Evolutionary conservation across 2,113 vertebrate species (phyloP).

Genomic region (Pachypanchax playfairii): DNA sequence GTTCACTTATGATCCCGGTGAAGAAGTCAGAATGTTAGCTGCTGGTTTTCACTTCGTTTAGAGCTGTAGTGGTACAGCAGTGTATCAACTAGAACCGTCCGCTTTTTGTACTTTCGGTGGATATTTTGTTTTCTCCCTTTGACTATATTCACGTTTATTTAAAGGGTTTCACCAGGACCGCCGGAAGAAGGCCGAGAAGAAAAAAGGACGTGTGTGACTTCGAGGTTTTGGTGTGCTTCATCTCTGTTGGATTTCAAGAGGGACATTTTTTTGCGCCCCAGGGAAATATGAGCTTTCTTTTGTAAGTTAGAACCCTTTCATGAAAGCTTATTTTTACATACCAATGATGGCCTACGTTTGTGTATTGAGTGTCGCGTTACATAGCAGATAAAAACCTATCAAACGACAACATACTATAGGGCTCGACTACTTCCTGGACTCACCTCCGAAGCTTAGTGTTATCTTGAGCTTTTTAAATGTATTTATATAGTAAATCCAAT

Average conservation of each 20-base stretch:
- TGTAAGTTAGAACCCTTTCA: slow-evolving; percentile 64
- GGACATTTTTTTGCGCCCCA: slow-evolving; percentile 19
- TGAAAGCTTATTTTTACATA: background rate
- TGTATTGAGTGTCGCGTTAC: background rate
- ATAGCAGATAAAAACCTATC: slow-evolving; percentile 1
- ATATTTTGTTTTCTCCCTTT: background rate
- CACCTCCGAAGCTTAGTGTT: background rate
- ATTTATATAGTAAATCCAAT: no score
- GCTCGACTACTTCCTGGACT: slow-evolving; percentile 60
- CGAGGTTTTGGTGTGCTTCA: slow-evolving; percentile 35
- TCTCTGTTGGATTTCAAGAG: slow-evolving; percentile 29
- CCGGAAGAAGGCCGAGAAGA: slow-evolving; percentile 6
- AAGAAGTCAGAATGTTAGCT: slow-evolving; percentile 59
- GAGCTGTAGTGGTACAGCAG: slow-evolving; percentile 13
- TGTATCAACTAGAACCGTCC: background rate
- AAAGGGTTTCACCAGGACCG: background rate
- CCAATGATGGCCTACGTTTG: background rate
- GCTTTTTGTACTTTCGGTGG: background rate
- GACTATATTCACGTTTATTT: background rate
- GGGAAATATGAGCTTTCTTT: slow-evolving; percentile 80
- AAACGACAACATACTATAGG: slow-evolving; percentile 44
- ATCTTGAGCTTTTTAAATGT: background rate
- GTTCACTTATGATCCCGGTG: slow-evolving; percentile 6
- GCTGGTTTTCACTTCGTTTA: slow-evolving; percentile 57
- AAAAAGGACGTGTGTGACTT: slow-evolving; percentile 16